phyloP scores from a whole-genome alignment of 2,888 invertebrate species.

The Stramonita haemastoma region DNA sequence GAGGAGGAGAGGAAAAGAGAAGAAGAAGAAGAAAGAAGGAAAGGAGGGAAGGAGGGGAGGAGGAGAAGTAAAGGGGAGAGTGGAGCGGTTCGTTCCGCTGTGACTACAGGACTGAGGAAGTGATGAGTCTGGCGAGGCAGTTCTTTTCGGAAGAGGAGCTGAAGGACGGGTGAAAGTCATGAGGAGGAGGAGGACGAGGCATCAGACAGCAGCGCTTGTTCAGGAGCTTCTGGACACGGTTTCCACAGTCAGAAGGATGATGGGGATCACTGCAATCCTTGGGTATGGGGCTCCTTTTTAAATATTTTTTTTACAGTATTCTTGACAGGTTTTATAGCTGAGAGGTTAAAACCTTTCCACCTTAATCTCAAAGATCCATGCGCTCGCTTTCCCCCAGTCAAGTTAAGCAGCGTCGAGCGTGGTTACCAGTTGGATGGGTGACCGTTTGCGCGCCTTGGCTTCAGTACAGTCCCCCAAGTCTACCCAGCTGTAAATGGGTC shows the following conservation, averaged over 20 bases:
- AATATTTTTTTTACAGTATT: background rate
- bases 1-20: background rate
- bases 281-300: background rate
- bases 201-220: background rate
- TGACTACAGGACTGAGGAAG: background rate
- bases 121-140: background rate
- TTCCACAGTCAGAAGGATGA: background rate
- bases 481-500: too few species aligned
- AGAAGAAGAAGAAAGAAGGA: background rate
- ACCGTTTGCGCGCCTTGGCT: too few species aligned
- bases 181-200: background rate
- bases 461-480: too few species aligned
- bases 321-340: too few species aligned
- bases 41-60: background rate
- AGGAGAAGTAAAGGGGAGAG: background rate
- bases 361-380: too few species aligned
- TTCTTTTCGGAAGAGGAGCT: conserved; percentile 2
- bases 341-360: too few species aligned
- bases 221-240: background rate
- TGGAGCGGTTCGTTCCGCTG: background rate
- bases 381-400: too few species aligned
- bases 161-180: background rate
- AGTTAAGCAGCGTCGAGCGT: too few species aligned
- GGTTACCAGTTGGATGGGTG: too few species aligned
- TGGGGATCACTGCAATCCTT: background rate